Percentiles rank a stretch among this genome's conserved stretches.
Conservation (phyloP, 1,140 invertebrate species). For the Lamellibrachia luymesi region DNA sequence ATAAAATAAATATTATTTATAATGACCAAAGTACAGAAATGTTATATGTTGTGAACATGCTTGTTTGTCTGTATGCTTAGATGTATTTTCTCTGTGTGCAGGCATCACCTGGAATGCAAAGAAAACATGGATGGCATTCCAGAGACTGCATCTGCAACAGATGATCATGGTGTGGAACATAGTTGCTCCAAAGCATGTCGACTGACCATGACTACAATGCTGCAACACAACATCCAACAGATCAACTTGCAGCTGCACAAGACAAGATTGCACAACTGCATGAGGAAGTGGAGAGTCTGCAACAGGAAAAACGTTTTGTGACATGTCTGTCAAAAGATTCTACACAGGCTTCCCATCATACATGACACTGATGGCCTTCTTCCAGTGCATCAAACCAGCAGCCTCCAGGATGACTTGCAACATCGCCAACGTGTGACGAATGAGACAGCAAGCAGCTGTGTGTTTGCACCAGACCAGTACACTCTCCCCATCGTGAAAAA, state of each 20-base stretch:
- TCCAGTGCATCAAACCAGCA: background rate
- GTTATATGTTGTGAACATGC: no score
- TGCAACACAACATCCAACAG: background rate
- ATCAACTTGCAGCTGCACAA: constrained; percentile 13
- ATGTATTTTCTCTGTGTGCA: background rate
- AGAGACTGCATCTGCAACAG: background rate
- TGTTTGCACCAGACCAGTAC: background rate
- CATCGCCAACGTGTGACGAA: background rate
- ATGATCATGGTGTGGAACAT: background rate
- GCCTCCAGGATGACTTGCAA: background rate
- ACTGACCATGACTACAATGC: constrained; percentile 7
- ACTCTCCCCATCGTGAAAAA: constrained; percentile 5
- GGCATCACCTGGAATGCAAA: background rate
- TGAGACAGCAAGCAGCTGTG: background rate
- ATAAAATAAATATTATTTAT: background rate
- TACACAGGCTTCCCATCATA: constrained; percentile 4
- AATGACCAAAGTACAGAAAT: background rate
- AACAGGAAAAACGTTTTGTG: background rate
- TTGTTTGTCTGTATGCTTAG: background rate
- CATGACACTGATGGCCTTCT: constrained; percentile 2
- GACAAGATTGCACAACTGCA: background rate
- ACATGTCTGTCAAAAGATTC: constrained; percentile 10
- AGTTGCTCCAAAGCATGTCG: background rate
- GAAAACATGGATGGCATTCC: background rate
- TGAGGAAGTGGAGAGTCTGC: background rate